Evolutionary conservation across 2,113 vertebrate species (phyloP), one percentile per base, ranked within the genome.

Genomic region (Lophochroa leadbeateri): DNA sequence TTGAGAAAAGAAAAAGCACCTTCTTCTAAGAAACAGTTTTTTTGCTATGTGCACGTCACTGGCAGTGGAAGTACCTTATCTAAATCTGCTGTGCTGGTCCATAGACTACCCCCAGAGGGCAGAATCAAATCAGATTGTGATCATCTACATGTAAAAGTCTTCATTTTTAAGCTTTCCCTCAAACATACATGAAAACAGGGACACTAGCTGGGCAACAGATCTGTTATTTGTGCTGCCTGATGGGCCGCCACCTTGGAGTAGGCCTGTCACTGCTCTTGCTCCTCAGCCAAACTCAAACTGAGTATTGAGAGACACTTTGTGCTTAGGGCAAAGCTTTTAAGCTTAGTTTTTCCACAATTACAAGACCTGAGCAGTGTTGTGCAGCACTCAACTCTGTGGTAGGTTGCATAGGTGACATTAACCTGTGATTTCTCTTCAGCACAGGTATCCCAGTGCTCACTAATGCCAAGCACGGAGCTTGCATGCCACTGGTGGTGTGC

Each of bases 401-500:
- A 25, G 24, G 35, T 41, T 4, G 17, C 7, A 4, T 4, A 65
- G 53, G 46, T 44, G 43, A 10, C 55, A 24, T 5, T 20, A 15
- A 47, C 5, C 31, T 49, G 2, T 1, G 10, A 52, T 39, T 57
- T 58, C 55, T 37, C 63, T 46, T 43, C 86, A 52, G 79, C 86
- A 46, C 79, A 64, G 39, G n/a, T 9, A 11, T 0, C 43, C 2
- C 1, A 15, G 57, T 49, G 52, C 76, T 31, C 69, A 27, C 29
- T n/a, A 23, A 3, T 2, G 25, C 1, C 2, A 61, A 41, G 37
- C 41, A 46, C 0, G 3, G 9, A 21, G 65, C 68, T 43, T 17
- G 64, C 35, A 15, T 24, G 11, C 9, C 46, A 9, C 55, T 11
- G 35, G 47, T 7, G 1, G 9, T 0, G 29, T 0, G 0, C 52